Conservation (phyloP, 2,113 vertebrate genomes). For the Oceanodroma tethys region DNA sequence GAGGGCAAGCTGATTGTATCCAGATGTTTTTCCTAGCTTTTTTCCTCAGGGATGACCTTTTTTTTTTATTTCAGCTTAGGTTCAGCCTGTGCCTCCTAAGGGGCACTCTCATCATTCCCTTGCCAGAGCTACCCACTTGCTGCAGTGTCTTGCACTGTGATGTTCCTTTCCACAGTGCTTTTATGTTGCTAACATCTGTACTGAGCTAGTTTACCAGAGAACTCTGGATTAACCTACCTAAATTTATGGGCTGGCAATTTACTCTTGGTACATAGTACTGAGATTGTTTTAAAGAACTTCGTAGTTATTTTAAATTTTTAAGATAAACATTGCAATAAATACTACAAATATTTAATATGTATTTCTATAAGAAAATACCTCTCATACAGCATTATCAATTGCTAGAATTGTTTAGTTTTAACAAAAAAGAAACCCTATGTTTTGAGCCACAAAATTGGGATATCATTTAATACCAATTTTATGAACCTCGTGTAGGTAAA, state of each 20-base stretch:
- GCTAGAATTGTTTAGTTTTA: neutral
- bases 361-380: neutral
- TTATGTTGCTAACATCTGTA: neutral
- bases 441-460: neutral
- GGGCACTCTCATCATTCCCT: neutral
- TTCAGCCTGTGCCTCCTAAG: neutral
- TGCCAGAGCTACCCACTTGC: neutral
- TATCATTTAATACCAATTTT: neutral
- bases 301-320: neutral
- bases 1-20: neutral
- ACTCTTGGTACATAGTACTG: neutral
- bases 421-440: neutral
- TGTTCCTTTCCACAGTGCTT: neutral
- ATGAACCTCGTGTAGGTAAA: neutral
- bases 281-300: neutral
- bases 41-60: neutral
- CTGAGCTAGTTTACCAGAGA: neutral
- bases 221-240: neutral
- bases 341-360: neutral
- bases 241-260: neutral
- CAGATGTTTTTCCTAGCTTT: neutral
- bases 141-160: neutral
- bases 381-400: neutral
- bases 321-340: neutral
- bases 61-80: neutral